These are phyloP conservation scores for Mechanitis messenoides DNA, from an alignment of 2,888 invertebrate genomes.

Conservation along the genomic window DNA sequence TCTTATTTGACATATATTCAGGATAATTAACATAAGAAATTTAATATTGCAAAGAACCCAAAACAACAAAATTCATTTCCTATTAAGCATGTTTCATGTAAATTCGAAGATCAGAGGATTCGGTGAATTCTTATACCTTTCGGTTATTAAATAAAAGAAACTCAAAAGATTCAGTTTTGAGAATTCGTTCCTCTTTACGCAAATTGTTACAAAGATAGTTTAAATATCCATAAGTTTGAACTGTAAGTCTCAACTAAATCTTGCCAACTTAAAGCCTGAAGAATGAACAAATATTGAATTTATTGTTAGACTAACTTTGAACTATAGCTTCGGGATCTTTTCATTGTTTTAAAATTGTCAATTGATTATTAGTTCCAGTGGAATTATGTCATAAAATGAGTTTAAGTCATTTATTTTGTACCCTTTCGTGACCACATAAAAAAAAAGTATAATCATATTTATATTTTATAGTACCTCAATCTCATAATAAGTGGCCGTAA, in stretches of 20 bases:
- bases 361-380: slow-evolving; percentile 1
- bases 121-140: neutral
- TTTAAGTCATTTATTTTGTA: no score
- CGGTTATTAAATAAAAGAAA: neutral
- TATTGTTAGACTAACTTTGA: slow-evolving; percentile 5
- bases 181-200: slow-evolving; percentile 1
- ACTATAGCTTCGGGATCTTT: slow-evolving; percentile 1
- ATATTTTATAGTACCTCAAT: no score
- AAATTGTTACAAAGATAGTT: slow-evolving; percentile 6
- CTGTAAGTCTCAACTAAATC: slow-evolving; percentile 6
- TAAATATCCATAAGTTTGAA: slow-evolving; percentile 5
- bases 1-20: no score
- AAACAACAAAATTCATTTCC: no score
- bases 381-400: neutral
- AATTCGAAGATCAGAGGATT: neutral
- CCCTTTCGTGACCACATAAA: no score
- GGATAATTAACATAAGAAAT: no score
- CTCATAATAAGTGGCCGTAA: no score
- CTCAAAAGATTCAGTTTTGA: slow-evolving; percentile 2
- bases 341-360: slow-evolving; percentile 6
- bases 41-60: no score
- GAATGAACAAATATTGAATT: slow-evolving; percentile 8
- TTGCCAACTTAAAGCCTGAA: slow-evolving; percentile 6
- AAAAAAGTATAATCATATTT: no score
- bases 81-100: neutral